Evolutionary conservation across 2,888 invertebrate genomes (phyloP).

Genomic region (Drosophila percnosoma): DNA sequence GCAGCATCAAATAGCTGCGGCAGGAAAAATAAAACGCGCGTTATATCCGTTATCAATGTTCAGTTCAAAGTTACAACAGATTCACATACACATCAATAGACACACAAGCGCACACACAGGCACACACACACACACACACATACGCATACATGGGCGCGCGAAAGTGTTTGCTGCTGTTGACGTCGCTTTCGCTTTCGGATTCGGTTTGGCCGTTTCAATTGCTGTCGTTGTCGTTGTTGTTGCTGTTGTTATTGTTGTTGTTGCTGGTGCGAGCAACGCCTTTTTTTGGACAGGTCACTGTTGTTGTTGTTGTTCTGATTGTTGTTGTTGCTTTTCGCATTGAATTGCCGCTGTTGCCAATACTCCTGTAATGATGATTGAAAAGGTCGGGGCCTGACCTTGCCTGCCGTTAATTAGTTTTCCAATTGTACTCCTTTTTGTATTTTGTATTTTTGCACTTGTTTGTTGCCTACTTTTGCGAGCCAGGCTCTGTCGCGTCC

Average conservation of each 20-base stretch:
- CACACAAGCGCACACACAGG: background rate
- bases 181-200: slow-evolving; percentile 65
- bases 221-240: slow-evolving; percentile 19
- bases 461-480: slow-evolving; percentile 34
- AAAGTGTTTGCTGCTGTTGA: slow-evolving; percentile 51
- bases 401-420: slow-evolving; percentile 64
- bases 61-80: slow-evolving; percentile 42
- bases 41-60: slow-evolving; percentile 59
- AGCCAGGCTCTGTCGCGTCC: slow-evolving; percentile 8
- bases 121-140: slow-evolving; percentile 18
- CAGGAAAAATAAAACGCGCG: slow-evolving; percentile 55
- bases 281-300: slow-evolving; percentile 14
- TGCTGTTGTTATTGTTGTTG: slow-evolving; percentile 28
- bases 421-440: slow-evolving; percentile 48
- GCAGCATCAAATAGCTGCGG: slow-evolving; percentile 27
- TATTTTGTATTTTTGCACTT: slow-evolving; percentile 13
- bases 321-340: slow-evolving; percentile 18
- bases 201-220: slow-evolving; percentile 20
- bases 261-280: slow-evolving; percentile 29
- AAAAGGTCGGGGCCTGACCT: slow-evolving; percentile 30
- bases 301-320: slow-evolving; percentile 26
- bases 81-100: slow-evolving; percentile 23
- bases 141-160: slow-evolving; percentile 27
- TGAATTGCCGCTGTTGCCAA: slow-evolving; percentile 34
- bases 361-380: slow-evolving; percentile 44